These are phyloP conservation scores for Vanessa tameamea DNA, from an alignment of 1,140 invertebrate species.

Conservation along the genomic window DNA sequence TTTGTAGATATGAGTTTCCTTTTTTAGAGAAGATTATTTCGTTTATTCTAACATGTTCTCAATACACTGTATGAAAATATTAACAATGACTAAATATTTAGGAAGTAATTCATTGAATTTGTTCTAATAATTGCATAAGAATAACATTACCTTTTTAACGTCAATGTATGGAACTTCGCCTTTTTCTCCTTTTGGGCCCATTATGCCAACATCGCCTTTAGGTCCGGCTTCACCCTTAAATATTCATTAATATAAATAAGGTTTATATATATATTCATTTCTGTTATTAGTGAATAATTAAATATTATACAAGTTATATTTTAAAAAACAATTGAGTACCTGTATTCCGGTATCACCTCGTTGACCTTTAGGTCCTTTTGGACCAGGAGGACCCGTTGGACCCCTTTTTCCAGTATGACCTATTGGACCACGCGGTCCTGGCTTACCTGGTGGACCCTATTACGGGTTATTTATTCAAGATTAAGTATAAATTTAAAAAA, in stretches of 20 bases:
- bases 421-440: conserved; percentile 40
- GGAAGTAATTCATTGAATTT: too few relatives aligned
- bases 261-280: background rate
- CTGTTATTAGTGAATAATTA: background rate
- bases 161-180: conserved; percentile 47
- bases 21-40: too few relatives aligned
- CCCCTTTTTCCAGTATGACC: conserved; percentile 44
- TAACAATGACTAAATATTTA: too few relatives aligned
- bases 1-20: too few relatives aligned
- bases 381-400: conserved; percentile 39
- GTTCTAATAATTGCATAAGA: background rate
- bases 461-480: background rate
- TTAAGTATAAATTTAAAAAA: too few relatives aligned
- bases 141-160: conserved; percentile 46
- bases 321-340: background rate
- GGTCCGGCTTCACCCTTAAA: conserved; percentile 38
- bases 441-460: conserved; percentile 42
- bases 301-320: background rate
- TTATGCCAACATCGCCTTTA: conserved; percentile 54
- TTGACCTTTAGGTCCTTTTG: conserved; percentile 44
- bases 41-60: too few relatives aligned
- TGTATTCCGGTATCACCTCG: conserved; percentile 31
- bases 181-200: conserved; percentile 50
- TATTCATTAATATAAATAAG: background rate
- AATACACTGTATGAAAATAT: too few relatives aligned